Evolutionary conservation across 2,888 invertebrate species (phyloP).

Genomic region (Napeogenes inachia): DNA sequence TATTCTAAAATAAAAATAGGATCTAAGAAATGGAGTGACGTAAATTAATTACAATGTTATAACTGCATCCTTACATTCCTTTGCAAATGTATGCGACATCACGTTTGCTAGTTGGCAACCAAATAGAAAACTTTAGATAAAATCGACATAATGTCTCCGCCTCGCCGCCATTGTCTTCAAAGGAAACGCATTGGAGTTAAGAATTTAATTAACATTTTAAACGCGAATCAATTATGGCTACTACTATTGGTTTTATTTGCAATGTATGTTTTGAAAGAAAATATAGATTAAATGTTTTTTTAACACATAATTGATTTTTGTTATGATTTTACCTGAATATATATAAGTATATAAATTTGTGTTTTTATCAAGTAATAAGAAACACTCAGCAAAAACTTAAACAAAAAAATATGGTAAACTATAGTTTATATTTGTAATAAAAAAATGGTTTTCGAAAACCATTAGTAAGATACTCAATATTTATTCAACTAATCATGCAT

Average conservation of each 20-base stretch:
- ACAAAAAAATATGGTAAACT: no score
- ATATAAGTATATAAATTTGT: no score
- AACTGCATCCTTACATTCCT: slow-evolving; percentile 11
- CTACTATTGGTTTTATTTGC: slow-evolving; percentile 35
- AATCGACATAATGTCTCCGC: slow-evolving; percentile 34
- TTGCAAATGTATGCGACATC: slow-evolving; percentile 23
- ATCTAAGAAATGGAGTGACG: background rate
- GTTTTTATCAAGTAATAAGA: no score
- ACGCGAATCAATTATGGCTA: slow-evolving; percentile 51
- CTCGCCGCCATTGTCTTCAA: slow-evolving; percentile 34
- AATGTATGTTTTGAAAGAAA: slow-evolving; percentile 26
- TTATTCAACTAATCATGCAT: no score
- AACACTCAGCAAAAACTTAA: no score
- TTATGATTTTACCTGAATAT: no score
- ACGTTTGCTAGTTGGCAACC: slow-evolving; percentile 27
- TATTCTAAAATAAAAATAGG: background rate
- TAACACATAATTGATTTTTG: no score
- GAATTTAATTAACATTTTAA: slow-evolving; percentile 61
- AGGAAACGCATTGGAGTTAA: slow-evolving; percentile 36
- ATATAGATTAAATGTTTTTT: background rate
- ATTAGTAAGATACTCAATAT: no score
- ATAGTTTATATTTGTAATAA: no score
- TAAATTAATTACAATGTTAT: slow-evolving; percentile 2
- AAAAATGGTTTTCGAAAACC: no score
- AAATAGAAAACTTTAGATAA: slow-evolving; percentile 33